Percentiles rank a stretch among this genome's conserved stretches.
Conservation (phyloP, 1,140 invertebrate genomes). For the Cardiocondyla obscurior region DNA sequence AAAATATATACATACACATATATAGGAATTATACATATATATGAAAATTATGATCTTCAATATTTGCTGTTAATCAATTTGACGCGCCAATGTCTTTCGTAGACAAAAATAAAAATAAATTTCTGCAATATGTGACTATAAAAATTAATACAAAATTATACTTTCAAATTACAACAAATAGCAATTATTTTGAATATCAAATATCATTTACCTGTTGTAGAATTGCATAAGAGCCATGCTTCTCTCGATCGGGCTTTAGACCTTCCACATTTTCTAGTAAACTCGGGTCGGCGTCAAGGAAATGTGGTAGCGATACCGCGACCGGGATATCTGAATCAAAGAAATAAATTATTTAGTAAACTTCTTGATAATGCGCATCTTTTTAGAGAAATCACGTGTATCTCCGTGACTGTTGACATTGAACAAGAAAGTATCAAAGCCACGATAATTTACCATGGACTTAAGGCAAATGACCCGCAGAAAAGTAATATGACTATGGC, state of each 20-base stretch:
- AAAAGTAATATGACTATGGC: neutral
- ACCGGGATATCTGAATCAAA: constrained; percentile 86
- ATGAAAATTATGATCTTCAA: neutral
- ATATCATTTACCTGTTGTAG: constrained; percentile 84
- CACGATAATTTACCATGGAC: neutral
- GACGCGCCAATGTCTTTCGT: neutral
- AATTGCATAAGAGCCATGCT: constrained; percentile 83
- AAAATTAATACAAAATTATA: neutral
- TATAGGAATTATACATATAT: too few relatives aligned
- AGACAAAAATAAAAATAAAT: neutral
- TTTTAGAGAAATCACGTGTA: neutral
- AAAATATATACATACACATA: too few relatives aligned
- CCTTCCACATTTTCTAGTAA: constrained; percentile 88
- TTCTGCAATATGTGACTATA: neutral
- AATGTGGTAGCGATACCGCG: constrained; percentile 92
- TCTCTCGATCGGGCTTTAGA: constrained; percentile 85
- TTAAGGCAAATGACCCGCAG: neutral
- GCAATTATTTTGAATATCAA: neutral
- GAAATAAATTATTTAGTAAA: neutral
- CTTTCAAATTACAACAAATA: neutral
- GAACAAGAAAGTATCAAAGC: neutral
- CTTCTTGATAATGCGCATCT: neutral
- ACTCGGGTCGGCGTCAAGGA: constrained; percentile 87
- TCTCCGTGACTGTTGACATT: neutral
- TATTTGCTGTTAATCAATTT: neutral